Evolutionary conservation across 92 coral and sea anemone species (phyloP), one percentile per base, ranked within the genome.

Genomic region (Paragorgia papillata): DNA sequence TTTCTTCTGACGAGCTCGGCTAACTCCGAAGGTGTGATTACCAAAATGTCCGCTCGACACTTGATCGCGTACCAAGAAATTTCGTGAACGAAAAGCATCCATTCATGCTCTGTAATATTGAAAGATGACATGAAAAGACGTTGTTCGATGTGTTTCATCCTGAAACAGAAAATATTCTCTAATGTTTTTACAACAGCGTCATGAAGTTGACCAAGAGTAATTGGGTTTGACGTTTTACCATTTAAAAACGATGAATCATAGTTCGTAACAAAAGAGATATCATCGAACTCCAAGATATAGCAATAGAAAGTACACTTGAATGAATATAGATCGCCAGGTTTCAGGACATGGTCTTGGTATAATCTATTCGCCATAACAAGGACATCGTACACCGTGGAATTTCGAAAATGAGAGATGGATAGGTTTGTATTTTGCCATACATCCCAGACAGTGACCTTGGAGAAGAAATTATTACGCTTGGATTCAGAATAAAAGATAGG

Each of bases 31-130:
- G 34, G 48, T 2, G 19, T 25, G 13, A 71, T 51, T 17, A n/a
- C 64, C 50, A 71, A 55, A 7, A 27, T 53, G 54, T 71, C 78
- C 21, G 78, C 78, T 25, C 78, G 33, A 53, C 78, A 71, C 78
- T 71, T 35, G 21, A 71, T 12, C 24, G 78, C 63, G 54, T 53
- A 71, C 64, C 49, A 54, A 20, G 64, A 63, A 20, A 71, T 71
- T n/a, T 30, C 9, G 18, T 46, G 31, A 55, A 71, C 62, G 22
- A 71, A 71, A 0, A 0, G 2, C 9, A 21, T 30, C 78, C 78
- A 71, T 15, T 71, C 78, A 7, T 9, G 9, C 27, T 15, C 40
- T 8, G 62, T 53, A 18, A 71, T 64, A 55, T 71, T 71, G 27
- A 71, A 30, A 20, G 78, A 71, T 54, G 78, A 35, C 7, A 53